phyloP scores from a whole-genome alignment of 2,888 invertebrate species.

The Lasioglossum pauxillum region DNA sequence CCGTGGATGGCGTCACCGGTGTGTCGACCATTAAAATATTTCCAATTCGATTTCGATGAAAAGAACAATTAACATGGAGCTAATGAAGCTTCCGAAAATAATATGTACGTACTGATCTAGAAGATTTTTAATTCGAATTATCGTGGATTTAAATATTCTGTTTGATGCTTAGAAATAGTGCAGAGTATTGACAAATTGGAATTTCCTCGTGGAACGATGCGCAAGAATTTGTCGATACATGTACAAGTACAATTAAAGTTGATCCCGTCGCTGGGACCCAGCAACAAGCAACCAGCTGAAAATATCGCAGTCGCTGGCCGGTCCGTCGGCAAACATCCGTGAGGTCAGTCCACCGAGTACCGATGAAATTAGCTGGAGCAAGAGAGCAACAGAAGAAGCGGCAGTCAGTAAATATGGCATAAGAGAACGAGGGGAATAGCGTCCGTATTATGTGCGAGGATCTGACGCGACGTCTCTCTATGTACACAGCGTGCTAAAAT shows the following conservation, averaged over 20 bases:
- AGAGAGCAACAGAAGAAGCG: constrained; percentile 60
- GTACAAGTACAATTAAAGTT: neutral
- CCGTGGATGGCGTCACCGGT: neutral
- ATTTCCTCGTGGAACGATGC: neutral
- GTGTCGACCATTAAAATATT: neutral
- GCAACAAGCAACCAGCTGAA: constrained; percentile 36
- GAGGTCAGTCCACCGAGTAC: constrained; percentile 63
- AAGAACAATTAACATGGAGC: neutral
- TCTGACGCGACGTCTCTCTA: neutral
- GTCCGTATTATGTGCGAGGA: constrained; percentile 1
- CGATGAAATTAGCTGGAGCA: constrained; percentile 64
- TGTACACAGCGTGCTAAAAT: constrained; percentile 46
- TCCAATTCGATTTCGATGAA: neutral
- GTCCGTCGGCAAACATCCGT: constrained; percentile 40
- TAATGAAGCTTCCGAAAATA: neutral
- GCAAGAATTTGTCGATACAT: neutral
- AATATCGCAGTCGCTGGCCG: constrained; percentile 56
- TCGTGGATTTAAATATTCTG: neutral
- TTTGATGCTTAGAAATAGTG: neutral
- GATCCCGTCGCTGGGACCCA: neutral
- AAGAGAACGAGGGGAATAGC: constrained; percentile 42
- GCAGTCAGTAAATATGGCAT: constrained; percentile 46
- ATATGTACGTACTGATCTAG: neutral
- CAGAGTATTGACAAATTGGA: neutral
- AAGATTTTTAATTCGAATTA: neutral